These are phyloP conservation scores for Ochotona curzoniae DNA, from an alignment of 2,113 vertebrate genomes.

Conservation along the genomic window DNA sequence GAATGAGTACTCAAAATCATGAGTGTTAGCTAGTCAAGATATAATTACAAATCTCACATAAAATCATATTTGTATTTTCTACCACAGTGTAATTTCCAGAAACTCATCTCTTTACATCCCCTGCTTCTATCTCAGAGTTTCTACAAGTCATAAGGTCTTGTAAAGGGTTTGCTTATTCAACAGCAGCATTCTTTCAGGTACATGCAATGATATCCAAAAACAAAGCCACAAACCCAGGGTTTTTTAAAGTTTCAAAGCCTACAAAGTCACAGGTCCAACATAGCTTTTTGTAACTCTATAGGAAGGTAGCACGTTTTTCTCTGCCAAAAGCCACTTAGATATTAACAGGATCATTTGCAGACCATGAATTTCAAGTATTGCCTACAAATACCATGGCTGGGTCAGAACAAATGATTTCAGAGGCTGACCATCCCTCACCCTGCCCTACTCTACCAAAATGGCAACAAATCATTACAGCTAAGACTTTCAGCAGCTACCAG, in stretches of 20 bases:
- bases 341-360: no score
- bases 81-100: background rate
- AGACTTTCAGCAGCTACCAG: background rate
- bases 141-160: background rate
- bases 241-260: slow-evolving; percentile 21
- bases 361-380: no score
- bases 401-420: no score
- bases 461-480: background rate
- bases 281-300: background rate
- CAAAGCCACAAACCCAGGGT: background rate
- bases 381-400: no score
- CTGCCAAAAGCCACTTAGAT: no score
- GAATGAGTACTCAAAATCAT: slow-evolving; percentile 6
- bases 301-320: no score
- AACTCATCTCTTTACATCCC: background rate
- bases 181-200: background rate
- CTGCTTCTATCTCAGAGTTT: slow-evolving; percentile 7
- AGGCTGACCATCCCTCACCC: no score
- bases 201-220: background rate
- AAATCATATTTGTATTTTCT: background rate
- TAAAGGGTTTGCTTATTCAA: background rate
- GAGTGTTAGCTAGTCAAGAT: slow-evolving; percentile 2
- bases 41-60: background rate
- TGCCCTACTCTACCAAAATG: background rate
- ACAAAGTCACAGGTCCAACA: slow-evolving; percentile 6